Conservation (phyloP, 35 echinoderm and acorn worm genomes). For the Heliocidaris erythrogramma region DNA sequence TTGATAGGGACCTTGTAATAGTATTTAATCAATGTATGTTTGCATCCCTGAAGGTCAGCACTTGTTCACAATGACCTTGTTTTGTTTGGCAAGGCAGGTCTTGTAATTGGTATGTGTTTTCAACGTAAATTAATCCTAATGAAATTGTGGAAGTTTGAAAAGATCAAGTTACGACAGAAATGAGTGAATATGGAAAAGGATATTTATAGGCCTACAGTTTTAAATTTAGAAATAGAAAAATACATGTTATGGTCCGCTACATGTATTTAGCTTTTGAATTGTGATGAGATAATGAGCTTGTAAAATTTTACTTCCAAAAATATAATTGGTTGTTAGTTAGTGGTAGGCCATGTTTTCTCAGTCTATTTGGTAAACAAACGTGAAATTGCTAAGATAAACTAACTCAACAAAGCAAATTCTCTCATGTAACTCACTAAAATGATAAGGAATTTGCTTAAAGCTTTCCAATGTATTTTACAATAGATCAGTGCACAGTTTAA, state of each 20-base stretch:
- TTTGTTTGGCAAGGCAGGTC: conserved; percentile 15
- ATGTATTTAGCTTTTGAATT: background rate
- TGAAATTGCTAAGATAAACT: background rate
- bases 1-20: conserved; percentile 1
- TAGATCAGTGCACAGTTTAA: background rate
- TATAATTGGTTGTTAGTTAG: background rate
- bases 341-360: background rate
- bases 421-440: too few relatives aligned
- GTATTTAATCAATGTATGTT: background rate
- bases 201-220: background rate
- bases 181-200: background rate
- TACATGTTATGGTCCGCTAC: background rate
- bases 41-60: background rate
- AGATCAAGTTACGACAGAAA: background rate
- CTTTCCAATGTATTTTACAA: too few relatives aligned
- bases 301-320: background rate
- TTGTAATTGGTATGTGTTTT: background rate
- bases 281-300: background rate
- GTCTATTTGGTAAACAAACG: background rate
- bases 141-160: background rate
- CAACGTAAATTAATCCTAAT: background rate
- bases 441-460: too few relatives aligned
- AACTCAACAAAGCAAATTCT: too few relatives aligned
- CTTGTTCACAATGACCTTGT: background rate
- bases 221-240: background rate